Conservation (phyloP, 1,140 invertebrate genomes). For the Bombus polaris region DNA sequence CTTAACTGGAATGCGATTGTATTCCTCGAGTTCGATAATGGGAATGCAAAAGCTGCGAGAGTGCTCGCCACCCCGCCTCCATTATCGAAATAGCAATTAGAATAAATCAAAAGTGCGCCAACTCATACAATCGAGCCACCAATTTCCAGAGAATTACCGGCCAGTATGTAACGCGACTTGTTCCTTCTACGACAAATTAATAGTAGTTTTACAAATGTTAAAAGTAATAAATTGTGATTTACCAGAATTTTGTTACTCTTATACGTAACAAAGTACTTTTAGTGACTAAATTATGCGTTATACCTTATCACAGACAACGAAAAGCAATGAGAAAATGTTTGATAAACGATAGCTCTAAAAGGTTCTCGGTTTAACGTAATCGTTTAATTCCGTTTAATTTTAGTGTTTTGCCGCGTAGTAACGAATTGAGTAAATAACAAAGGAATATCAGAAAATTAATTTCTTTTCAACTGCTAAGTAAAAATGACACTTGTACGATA, state of each 20-base stretch:
- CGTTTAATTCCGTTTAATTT: no score
- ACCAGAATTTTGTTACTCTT: background rate
- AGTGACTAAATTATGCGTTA: background rate
- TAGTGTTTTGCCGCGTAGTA: no score
- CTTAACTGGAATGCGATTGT: slow-evolving; percentile 81
- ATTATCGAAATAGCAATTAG: slow-evolving; percentile 83
- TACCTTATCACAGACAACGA: no score
- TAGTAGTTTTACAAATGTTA: background rate
- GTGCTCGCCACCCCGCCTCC: slow-evolving; percentile 60
- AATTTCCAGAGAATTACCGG: slow-evolving; percentile 72
- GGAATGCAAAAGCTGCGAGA: slow-evolving; percentile 78
- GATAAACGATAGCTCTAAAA: no score
- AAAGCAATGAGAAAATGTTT: no score
- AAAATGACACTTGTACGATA: background rate
- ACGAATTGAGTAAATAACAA: no score
- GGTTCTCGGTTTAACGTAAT: no score
- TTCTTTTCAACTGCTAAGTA: no score
- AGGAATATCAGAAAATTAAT: no score
- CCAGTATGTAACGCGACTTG: slow-evolving; percentile 51
- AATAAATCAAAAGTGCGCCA: slow-evolving; percentile 80
- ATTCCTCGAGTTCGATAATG: slow-evolving; percentile 81
- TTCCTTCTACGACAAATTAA: slow-evolving; percentile 33
- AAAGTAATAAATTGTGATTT: background rate
- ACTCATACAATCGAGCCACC: slow-evolving; percentile 70
- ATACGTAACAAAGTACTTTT: background rate